These are phyloP conservation scores for Rhagonycha fulva DNA, from an alignment of 2,888 invertebrate species.

Conservation along the genomic window DNA sequence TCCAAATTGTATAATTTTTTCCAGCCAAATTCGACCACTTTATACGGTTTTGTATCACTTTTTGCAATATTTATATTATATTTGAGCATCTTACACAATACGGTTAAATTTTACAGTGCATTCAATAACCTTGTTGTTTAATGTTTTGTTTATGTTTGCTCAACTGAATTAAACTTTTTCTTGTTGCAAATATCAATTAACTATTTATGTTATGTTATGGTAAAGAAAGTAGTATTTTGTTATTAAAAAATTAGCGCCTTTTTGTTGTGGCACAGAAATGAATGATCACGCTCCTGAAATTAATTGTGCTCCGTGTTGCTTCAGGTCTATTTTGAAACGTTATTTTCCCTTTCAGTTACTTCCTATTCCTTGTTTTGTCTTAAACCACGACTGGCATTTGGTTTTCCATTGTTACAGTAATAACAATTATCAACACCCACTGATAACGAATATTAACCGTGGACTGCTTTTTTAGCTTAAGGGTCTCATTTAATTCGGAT, in stretches of 20 bases:
- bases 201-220: not conserved
- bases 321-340: not conserved
- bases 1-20: no score
- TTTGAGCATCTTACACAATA: not conserved
- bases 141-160: not conserved
- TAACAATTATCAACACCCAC: not conserved
- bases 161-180: slow-evolving; percentile 1
- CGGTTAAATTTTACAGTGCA: not conserved
- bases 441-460: not conserved
- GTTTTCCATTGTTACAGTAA: not conserved
- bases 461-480: not conserved
- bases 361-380: not conserved
- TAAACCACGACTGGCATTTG: not conserved
- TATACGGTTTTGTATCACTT: not conserved
- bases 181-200: not conserved
- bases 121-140: not conserved
- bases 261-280: not conserved
- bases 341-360: not conserved
- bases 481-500: not conserved
- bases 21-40: not conserved
- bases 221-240: not conserved
- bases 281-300: not conserved
- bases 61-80: not conserved
- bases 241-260: not conserved
- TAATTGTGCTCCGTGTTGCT: not conserved